A percentile compares a stretch with the other conserved stretches of the same genome.
Evolutionary conservation across 2,888 invertebrate species (phyloP).

Genomic region (Apamea crenata): DNA sequence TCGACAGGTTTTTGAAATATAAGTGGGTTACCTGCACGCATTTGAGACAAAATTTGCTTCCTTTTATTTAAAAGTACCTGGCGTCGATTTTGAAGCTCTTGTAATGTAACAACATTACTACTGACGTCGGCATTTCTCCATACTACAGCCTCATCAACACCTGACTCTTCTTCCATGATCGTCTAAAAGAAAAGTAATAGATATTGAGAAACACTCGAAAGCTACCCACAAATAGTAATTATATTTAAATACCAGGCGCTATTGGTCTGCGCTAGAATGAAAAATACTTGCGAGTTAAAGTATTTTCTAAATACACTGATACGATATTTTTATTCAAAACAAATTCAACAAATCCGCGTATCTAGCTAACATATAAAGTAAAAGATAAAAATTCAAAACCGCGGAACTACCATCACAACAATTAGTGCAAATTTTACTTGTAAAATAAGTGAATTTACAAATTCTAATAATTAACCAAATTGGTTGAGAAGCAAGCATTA

Average conservation of each 20-base stretch:
- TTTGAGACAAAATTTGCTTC: neutral
- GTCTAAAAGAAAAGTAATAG: neutral
- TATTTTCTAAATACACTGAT: neutral
- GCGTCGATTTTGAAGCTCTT: slow-evolving; percentile 3
- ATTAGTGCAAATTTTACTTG: neutral
- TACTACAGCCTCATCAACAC: neutral
- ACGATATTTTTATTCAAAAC: no score
- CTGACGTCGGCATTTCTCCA: neutral
- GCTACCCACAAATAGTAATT: neutral
- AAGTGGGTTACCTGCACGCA: neutral
- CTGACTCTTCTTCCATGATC: neutral
- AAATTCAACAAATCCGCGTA: neutral
- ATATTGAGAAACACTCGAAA: neutral
- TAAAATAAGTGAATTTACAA: neutral
- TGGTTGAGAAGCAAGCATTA: neutral
- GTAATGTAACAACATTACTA: neutral
- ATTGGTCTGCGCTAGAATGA: no score
- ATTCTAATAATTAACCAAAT: neutral
- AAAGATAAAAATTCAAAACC: neutral
- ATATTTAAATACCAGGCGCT: no score
- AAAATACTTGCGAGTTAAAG: neutral
- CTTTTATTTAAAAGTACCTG: neutral
- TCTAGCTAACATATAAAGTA: neutral
- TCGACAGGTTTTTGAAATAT: neutral
- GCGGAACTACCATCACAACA: neutral